Base-by-base conservation (phyloP, 2,797 vertebrate genomes). In the Anniella stebbinsi region DNA sequence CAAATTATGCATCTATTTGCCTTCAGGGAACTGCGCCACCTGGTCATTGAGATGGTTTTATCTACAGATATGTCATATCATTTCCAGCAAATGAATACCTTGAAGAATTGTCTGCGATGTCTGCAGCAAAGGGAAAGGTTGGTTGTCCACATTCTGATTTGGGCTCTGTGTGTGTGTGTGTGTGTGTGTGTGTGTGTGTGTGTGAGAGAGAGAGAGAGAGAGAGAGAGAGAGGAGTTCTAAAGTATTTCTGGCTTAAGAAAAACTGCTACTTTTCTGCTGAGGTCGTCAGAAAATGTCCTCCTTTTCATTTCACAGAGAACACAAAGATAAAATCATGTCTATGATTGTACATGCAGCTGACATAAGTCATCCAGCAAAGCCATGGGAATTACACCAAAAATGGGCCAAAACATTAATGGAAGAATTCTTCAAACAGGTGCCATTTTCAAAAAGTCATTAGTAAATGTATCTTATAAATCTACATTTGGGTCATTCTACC, bases 31-130 rank as follows among this genome's bases (percentile, higher is more conserved):
- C 97, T 98, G 92, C 97, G 98, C 83, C 97, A 97, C 9, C 96
- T 99, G 95, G 98, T 99, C 93, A 98, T 99, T 75, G 98, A 98
- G 96, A 98, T 99, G 98, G 98, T 99, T 95, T 98, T 99, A 97
- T 98, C 98, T 90, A 99, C 98, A 69, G 98, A 99, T 95, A 99
- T 99, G 98, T 98, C 98, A 48, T 98, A 98, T 91, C 98, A 99
- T 96, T 99, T 98, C 96, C 98, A 98, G 96, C 98, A 98, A 96
- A 98, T 99, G 96, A 99, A 98, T 96, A 98, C 97, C 80, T 98
- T 98, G 97, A 89, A 80, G 69, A 17, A 78, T 18, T 10, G 28
- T 60, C 97, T 97, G 93, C 98, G 96, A 92, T 90, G 95, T 51
- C 96, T 98, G 92, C 98, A 98, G 81, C 98, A 98, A 93, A 96